Percentiles rank a stretch among this genome's conserved stretches.
phyloP scores from a whole-genome alignment of 2,113 vertebrate species.

The Antennarius striatus region DNA sequence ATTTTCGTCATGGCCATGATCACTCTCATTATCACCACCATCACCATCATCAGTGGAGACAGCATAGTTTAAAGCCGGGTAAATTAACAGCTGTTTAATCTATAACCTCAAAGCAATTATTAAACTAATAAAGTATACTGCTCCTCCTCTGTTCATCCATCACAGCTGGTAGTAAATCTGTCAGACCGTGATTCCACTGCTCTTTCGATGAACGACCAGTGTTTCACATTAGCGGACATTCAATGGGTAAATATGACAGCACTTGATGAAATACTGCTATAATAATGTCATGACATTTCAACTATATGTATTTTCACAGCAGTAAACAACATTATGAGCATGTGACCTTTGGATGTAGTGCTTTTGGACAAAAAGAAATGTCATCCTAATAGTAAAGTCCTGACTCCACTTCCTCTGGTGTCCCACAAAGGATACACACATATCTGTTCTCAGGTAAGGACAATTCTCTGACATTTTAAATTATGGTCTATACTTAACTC shows the following conservation, averaged over 20 bases:
- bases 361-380: slow-evolving; percentile 72
- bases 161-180: slow-evolving; percentile 51
- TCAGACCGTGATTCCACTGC: slow-evolving; percentile 13
- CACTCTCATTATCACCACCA: slow-evolving; percentile 4
- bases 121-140: slow-evolving; percentile 47
- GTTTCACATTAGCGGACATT: slow-evolving; percentile 62
- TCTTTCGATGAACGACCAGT: slow-evolving; percentile 15
- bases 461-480: slow-evolving; percentile 39
- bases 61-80: background rate
- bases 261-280: slow-evolving; percentile 60
- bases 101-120: slow-evolving; percentile 31
- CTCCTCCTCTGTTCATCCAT: slow-evolving; percentile 46
- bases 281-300: slow-evolving; percentile 78
- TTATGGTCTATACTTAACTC: slow-evolving; percentile 21
- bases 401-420: slow-evolving; percentile 12
- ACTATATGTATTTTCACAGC: slow-evolving; percentile 69
- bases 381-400: slow-evolving; percentile 54
- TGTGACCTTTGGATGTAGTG: slow-evolving; percentile 69
- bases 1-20: background rate
- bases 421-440: slow-evolving; percentile 17
- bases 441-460: slow-evolving; percentile 23
- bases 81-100: slow-evolving; percentile 40
- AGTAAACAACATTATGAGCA: slow-evolving; percentile 71
- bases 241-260: slow-evolving; percentile 65
- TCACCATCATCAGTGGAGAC: background rate